A percentile compares a stretch with the other conserved stretches of the same genome.
Evolutionary conservation across 2,888 invertebrate species (phyloP).

Genomic region (Athalia cordata): DNA sequence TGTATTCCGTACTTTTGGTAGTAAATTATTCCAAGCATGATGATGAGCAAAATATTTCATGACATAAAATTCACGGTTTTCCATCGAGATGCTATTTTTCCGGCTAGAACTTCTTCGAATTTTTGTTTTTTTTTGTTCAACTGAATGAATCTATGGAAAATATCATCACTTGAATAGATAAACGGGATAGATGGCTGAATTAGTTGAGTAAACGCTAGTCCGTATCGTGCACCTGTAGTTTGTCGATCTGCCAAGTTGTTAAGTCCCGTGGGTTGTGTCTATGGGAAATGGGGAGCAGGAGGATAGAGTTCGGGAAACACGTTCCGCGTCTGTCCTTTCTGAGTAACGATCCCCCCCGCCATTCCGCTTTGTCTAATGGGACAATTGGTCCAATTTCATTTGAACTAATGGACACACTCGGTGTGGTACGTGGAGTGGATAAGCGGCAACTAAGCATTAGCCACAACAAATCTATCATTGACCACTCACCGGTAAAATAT

Average conservation of each 20-base stretch:
- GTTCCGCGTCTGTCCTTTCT: slow-evolving; percentile 1
- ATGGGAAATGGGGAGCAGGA: neutral
- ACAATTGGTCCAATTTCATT: slow-evolving; percentile 43
- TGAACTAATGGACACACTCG: slow-evolving; percentile 25
- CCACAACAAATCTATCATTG: neutral
- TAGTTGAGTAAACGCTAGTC: neutral
- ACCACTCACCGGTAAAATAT: slow-evolving; percentile 16
- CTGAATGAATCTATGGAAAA: no score
- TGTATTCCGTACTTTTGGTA: no score
- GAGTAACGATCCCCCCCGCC: slow-evolving; percentile 13
- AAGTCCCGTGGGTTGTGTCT: slow-evolving; percentile 13
- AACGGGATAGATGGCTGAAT: neutral
- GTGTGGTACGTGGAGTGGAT: neutral
- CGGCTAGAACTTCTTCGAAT: no score
- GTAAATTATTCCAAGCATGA: no score
- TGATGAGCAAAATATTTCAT: no score
- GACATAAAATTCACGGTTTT: no score
- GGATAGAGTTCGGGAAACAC: neutral
- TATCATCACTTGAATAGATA: neutral
- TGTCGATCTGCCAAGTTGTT: slow-evolving; percentile 6
- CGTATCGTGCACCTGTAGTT: neutral
- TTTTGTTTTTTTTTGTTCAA: no score
- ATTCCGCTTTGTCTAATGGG: slow-evolving; percentile 38
- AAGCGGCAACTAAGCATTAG: slow-evolving; percentile 16
- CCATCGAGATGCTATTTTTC: no score